Evolutionary conservation across 2,113 vertebrate species (phyloP).

Genomic region (Peromyscus californicus): DNA sequence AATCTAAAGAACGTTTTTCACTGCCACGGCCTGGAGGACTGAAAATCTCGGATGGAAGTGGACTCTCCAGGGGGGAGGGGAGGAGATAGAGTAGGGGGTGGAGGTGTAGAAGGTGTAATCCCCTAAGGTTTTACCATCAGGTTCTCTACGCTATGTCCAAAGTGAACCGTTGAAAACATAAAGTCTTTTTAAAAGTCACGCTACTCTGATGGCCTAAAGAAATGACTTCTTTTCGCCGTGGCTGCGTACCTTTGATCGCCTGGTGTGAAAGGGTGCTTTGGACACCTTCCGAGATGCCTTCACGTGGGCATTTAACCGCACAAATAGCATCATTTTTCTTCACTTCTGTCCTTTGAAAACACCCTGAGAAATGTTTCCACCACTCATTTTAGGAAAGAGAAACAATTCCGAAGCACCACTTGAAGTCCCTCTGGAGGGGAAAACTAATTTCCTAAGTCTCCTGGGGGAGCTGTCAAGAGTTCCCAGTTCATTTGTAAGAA

Average conservation of each 20-base stretch:
- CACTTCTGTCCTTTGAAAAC: constrained; percentile 41
- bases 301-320: background rate
- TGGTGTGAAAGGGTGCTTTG: background rate
- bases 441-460: constrained; percentile 58
- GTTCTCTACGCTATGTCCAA: background rate
- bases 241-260: constrained; percentile 11
- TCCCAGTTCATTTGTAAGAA: constrained; percentile 57
- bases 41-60: background rate
- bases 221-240: background rate
- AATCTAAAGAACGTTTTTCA: background rate
- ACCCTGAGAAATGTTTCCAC: constrained; percentile 40
- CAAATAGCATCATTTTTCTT: background rate
- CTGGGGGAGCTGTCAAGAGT: constrained; percentile 30
- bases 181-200: background rate
- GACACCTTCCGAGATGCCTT: background rate
- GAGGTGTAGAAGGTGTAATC: background rate
- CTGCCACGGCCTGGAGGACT: background rate
- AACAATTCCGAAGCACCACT: constrained; percentile 4
- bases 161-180: constrained; percentile 26
- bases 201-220: constrained; percentile 8
- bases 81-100: too few species aligned
- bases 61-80: rapidly evolving
- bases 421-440: constrained; percentile 37
- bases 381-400: constrained; percentile 54
- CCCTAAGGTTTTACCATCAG: background rate